Evolutionary conservation across 1,140 invertebrate genomes (phyloP).

Genomic region (Camponotus floridanus): DNA sequence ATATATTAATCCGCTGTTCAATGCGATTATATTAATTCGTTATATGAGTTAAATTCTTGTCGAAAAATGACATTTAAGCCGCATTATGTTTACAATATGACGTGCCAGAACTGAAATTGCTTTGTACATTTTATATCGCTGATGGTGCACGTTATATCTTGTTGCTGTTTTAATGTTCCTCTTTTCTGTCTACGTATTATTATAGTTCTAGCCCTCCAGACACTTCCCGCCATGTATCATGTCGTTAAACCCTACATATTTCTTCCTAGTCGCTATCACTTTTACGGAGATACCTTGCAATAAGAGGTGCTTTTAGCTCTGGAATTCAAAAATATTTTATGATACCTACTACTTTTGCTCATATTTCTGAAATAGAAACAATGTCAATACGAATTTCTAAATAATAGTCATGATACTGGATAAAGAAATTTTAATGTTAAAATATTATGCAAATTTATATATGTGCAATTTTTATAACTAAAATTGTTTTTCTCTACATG

Average conservation of each 20-base stretch:
- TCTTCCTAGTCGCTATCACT: conserved; percentile 23
- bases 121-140: conserved; percentile 24
- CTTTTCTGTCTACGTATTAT: conserved; percentile 42
- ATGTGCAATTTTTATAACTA: background rate
- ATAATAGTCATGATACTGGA: background rate
- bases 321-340: conserved; percentile 39
- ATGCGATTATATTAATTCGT: conserved; percentile 40
- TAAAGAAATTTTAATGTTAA: background rate
- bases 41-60: background rate
- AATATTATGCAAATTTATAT: background rate
- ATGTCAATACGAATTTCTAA: background rate
- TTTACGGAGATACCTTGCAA: background rate
- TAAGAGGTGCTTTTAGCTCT: conserved; percentile 9
- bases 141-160: conserved; percentile 12
- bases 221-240: conserved; percentile 44
- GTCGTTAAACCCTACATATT: conserved; percentile 53
- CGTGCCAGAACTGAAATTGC: conserved; percentile 18
- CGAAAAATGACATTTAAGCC: conserved; percentile 25
- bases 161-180: conserved; percentile 35
- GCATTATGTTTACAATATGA: background rate
- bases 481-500: background rate
- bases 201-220: conserved; percentile 38
- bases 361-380: background rate
- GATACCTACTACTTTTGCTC: background rate
- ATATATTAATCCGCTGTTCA: background rate